Percentiles rank a stretch among this genome's conserved stretches.
These are phyloP conservation scores for Catamblyrhynchus diadema DNA, from an alignment of 2,797 vertebrate genomes.

Conservation along the genomic window DNA sequence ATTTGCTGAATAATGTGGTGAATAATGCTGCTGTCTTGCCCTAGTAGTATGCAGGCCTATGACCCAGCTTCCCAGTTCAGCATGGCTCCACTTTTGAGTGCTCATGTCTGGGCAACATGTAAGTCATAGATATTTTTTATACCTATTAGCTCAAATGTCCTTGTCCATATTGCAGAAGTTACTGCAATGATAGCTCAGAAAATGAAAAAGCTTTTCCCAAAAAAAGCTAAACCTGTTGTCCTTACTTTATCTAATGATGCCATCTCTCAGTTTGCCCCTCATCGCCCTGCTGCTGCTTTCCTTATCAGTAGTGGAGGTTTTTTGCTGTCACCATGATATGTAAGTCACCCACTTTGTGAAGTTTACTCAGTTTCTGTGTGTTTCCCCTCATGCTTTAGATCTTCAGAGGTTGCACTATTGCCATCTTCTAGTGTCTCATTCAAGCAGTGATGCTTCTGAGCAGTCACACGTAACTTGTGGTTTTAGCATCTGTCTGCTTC, in stretches of 20 bases:
- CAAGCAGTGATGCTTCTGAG: not conserved
- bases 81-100: not conserved
- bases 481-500: not conserved
- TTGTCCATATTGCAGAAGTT: not conserved
- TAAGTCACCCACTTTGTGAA: not conserved
- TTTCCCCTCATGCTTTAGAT: not conserved
- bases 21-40: not conserved
- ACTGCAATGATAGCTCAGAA: not conserved
- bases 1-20: not conserved
- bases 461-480: not conserved
- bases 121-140: not conserved
- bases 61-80: not conserved
- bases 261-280: not conserved
- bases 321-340: not conserved
- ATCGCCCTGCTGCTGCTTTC: accelerated
- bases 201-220: not conserved
- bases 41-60: not conserved
- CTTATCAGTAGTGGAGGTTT: not conserved
- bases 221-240: not conserved
- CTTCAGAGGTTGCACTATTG: accelerated
- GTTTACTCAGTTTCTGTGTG: not conserved
- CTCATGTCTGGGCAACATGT: not conserved
- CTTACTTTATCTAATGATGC: not conserved
- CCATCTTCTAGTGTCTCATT: not conserved
- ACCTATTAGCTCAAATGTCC: not conserved